Evolutionary conservation across 2,113 vertebrate species (phyloP).

Genomic region (Sebastes schlegelii): DNA sequence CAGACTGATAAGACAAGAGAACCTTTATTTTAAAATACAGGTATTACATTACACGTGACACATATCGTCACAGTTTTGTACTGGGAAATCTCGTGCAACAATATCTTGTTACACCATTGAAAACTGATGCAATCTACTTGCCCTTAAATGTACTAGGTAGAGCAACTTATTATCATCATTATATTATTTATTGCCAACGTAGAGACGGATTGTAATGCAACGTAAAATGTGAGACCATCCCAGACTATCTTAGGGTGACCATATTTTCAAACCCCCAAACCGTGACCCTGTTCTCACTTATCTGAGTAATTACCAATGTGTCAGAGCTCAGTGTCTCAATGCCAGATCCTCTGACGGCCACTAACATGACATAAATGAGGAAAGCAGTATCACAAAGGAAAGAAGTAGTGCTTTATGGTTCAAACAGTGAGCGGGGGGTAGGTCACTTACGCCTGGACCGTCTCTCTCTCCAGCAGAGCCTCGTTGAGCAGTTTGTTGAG

Average conservation of each 20-base stretch:
- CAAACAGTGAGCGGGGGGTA: background rate
- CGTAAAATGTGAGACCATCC: too few relatives aligned
- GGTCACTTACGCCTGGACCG: slow-evolving; percentile 88
- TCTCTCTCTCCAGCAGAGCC: slow-evolving; percentile 93
- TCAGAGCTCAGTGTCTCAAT: too few relatives aligned
- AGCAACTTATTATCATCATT: too few relatives aligned
- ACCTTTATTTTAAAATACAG: background rate
- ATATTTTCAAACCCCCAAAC: too few relatives aligned
- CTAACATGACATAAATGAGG: background rate
- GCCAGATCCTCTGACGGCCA: background rate
- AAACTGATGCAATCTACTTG: background rate
- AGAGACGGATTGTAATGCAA: too few relatives aligned
- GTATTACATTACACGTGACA: background rate
- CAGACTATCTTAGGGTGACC: too few relatives aligned
- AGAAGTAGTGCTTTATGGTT: background rate
- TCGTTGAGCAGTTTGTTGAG: slow-evolving; percentile 95
- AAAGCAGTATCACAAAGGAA: too few relatives aligned
- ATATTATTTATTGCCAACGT: too few relatives aligned
- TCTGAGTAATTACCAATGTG: too few relatives aligned
- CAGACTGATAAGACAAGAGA: slow-evolving; percentile 79
- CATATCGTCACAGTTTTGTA: background rate
- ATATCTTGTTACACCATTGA: background rate
- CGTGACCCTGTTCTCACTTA: too few relatives aligned
- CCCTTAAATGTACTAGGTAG: too few relatives aligned
- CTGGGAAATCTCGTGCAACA: background rate